Evolutionary conservation across 1,140 invertebrate species (phyloP).

Genomic region (Latrodectus geometricus): DNA sequence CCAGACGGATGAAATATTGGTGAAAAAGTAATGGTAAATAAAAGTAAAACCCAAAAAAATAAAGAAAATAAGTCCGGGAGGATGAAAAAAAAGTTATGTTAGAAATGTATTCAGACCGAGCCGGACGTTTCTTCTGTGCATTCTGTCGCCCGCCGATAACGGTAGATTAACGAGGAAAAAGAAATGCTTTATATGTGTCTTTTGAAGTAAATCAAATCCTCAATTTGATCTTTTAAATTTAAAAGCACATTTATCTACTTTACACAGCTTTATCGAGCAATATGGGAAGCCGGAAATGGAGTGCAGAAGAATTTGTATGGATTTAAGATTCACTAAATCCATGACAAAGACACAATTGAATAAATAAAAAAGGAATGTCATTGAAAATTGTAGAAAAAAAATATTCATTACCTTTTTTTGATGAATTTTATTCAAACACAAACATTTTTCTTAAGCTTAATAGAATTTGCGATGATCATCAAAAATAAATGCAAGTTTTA

Average conservation of each 20-base stretch:
- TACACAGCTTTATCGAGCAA: not conserved
- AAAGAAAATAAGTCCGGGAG: too few relatives aligned
- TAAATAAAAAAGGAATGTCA: too few relatives aligned
- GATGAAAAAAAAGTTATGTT: not conserved
- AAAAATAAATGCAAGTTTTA: too few relatives aligned
- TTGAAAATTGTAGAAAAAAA: too few relatives aligned
- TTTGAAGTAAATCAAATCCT: conserved; percentile 14
- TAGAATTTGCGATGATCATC: too few relatives aligned
- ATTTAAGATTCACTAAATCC: too few relatives aligned
- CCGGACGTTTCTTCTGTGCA: not conserved
- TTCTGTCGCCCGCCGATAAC: conserved; percentile 22
- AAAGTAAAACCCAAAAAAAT: not conserved
- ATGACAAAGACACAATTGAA: too few relatives aligned
- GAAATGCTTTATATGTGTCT: not conserved
- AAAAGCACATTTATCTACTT: conserved; percentile 41
- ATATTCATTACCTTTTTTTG: too few relatives aligned
- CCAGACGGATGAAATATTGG: conserved; percentile 11
- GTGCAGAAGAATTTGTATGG: too few relatives aligned
- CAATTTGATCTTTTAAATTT: conserved; percentile 27
- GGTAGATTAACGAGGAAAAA: conserved; percentile 21
- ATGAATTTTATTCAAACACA: too few relatives aligned
- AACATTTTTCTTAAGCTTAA: too few relatives aligned
- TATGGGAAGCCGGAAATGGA: too few relatives aligned
- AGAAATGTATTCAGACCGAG: not conserved
- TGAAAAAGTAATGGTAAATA: not conserved